Percentiles rank a stretch among this genome's conserved stretches.
Conservation (phyloP, 2,888 invertebrate species). For the Rosalia funebris region DNA sequence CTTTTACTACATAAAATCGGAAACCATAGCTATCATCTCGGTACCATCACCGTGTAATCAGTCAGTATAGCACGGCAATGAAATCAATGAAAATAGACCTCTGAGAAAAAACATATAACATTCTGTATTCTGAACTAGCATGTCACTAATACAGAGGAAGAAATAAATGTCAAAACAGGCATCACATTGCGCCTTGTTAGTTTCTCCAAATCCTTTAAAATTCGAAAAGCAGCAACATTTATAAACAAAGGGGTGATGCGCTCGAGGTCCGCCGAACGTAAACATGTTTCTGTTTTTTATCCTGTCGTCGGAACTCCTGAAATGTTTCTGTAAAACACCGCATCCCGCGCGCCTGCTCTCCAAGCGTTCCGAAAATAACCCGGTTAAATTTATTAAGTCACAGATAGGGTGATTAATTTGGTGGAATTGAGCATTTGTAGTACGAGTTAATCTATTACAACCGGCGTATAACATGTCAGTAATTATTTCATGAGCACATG, state of each 20-base stretch:
- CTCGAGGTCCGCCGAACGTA: background rate
- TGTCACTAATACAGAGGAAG: background rate
- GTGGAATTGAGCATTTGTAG: conserved; percentile 43
- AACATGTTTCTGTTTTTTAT: conserved; percentile 20
- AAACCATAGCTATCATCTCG: too few relatives aligned
- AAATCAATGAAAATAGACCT: too few relatives aligned
- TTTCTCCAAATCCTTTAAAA: background rate
- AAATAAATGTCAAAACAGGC: background rate
- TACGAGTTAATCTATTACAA: conserved; percentile 43
- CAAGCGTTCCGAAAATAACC: conserved; percentile 2
- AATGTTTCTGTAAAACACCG: conserved; percentile 2
- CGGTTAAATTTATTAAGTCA: conserved; percentile 4
- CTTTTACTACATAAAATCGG: too few relatives aligned
- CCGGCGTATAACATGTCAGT: conserved; percentile 46
- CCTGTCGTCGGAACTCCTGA: background rate
- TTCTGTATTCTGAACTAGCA: too few relatives aligned
- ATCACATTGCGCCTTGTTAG: background rate
- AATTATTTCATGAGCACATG: conserved; percentile 39
- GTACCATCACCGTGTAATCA: too few relatives aligned
- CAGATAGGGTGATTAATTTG: conserved; percentile 47
- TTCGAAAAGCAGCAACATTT: conserved; percentile 5
- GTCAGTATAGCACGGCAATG: too few relatives aligned
- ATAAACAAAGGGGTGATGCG: conserved; percentile 12
- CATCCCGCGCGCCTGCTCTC: background rate
- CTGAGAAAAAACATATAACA: too few relatives aligned